These are phyloP conservation scores for Thymallus thymallus DNA, from an alignment of 2,113 vertebrate species.

Conservation along the genomic window DNA sequence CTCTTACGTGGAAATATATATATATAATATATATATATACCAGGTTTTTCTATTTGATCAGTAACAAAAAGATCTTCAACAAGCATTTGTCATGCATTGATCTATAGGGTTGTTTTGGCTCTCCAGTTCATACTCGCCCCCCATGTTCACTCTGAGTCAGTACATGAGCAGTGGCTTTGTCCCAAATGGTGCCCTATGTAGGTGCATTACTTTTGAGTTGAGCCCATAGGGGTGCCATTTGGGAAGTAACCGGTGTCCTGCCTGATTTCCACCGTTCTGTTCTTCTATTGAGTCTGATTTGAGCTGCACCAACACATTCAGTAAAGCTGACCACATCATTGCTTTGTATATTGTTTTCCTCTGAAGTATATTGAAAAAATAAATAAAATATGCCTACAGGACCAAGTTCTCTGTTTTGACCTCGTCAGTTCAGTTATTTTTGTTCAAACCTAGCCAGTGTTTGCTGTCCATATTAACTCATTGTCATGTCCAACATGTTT, in stretches of 20 bases:
- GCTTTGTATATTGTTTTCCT: conserved; percentile 94
- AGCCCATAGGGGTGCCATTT: too few relatives aligned
- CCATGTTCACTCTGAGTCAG: conserved; percentile 68
- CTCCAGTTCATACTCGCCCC: conserved; percentile 70
- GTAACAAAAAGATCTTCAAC: conserved; percentile 61
- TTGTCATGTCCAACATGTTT: too few relatives aligned
- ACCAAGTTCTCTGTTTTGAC: conserved; percentile 33
- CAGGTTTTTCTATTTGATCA: conserved; percentile 17
- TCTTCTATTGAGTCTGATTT: conserved; percentile 43
- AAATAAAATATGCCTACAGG: conserved; percentile 67
- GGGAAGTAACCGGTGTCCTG: conserved; percentile 56
- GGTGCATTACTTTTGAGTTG: too few relatives aligned
- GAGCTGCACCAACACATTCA: conserved; percentile 77
- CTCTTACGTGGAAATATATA: conserved; percentile 5
- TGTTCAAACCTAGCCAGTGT: too few relatives aligned
- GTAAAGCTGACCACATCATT: conserved; percentile 79
- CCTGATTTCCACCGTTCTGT: not conserved
- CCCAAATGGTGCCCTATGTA: too few relatives aligned
- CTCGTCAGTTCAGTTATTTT: not conserved
- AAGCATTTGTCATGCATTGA: conserved; percentile 66
- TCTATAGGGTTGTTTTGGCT: conserved; percentile 65
- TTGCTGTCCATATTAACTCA: too few relatives aligned
- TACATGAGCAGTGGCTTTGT: conserved; percentile 63
- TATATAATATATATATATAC: conserved; percentile 7
- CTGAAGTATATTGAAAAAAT: conserved; percentile 84